Conservation (phyloP, 2,797 vertebrate species). For the Cirrhinus molitorella region DNA sequence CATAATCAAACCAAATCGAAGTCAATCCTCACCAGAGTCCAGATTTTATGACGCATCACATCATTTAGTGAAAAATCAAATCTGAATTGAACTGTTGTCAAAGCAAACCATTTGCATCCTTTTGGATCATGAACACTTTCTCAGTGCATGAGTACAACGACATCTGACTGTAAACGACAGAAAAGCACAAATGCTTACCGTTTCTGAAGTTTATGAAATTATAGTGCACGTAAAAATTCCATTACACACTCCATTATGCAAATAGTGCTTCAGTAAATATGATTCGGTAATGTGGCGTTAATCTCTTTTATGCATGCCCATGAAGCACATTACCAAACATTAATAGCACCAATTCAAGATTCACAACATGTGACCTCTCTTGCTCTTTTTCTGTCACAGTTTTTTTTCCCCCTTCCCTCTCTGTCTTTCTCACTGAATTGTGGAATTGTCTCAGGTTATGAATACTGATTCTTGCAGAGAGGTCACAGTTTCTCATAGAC, state of each 20-base stretch:
- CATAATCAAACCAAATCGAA: not conserved
- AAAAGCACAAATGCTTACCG: constrained; percentile 24
- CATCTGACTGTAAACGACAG: constrained; percentile 15
- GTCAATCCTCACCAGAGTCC: not conserved
- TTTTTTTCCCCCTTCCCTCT: not conserved
- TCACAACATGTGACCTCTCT: constrained; percentile 46
- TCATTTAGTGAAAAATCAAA: not conserved
- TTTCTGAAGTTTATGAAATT: constrained; percentile 54
- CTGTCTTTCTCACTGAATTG: constrained; percentile 4
- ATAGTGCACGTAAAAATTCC: constrained; percentile 56
- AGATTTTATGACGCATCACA: not conserved
- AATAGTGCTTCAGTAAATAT: constrained; percentile 67
- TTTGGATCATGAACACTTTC: constrained; percentile 8
- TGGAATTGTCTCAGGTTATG: constrained; percentile 27
- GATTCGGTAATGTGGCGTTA: constrained; percentile 68
- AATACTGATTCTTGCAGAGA: constrained; percentile 30
- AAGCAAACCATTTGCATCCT: constrained; percentile 20
- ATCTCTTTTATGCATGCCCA: constrained; percentile 63
- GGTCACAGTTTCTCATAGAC: constrained; percentile 23
- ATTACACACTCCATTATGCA: constrained; percentile 77
- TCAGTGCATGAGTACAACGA: not conserved
- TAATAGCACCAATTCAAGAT: constrained; percentile 49
- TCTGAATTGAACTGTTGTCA: constrained; percentile 10
- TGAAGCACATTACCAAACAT: constrained; percentile 59
- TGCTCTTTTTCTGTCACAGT: not conserved